Percentiles rank a stretch among this genome's conserved stretches.
Conservation (phyloP, 2,113 vertebrate genomes). For the Jacana jacana region DNA sequence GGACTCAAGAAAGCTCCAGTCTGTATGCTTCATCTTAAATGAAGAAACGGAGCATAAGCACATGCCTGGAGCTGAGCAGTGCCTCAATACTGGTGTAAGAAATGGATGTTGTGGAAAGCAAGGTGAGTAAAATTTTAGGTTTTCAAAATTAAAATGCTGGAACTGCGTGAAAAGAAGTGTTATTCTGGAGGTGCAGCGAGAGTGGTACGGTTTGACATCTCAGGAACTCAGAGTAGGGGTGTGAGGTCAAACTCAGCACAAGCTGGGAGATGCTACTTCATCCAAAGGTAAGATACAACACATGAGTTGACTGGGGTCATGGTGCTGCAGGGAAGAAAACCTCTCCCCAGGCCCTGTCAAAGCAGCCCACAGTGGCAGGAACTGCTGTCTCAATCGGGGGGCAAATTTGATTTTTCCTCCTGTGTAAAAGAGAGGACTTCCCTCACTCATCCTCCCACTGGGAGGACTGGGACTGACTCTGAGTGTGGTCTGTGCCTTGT, state of each 20-base stretch:
- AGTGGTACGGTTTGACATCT: background rate
- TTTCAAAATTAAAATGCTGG: background rate
- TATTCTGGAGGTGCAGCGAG: background rate
- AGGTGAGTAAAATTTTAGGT: background rate
- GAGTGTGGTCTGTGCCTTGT: background rate
- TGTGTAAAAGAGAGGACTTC: background rate
- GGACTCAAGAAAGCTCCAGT: background rate
- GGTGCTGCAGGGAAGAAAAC: background rate
- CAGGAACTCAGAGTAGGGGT: background rate
- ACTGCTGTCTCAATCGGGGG: background rate
- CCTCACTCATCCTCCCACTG: background rate
- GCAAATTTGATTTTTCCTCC: background rate
- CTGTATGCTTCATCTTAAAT: background rate
- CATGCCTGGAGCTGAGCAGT: background rate
- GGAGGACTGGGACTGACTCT: background rate
- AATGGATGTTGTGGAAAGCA: background rate
- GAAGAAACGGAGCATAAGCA: background rate
- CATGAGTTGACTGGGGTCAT: background rate
- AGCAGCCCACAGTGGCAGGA: background rate
- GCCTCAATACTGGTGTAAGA: background rate
- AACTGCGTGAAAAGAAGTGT: background rate
- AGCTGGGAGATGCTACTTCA: background rate
- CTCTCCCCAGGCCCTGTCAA: background rate
- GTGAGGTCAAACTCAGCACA: background rate
- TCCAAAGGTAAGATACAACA: background rate